These are phyloP conservation scores for Eupithecia inturbata DNA, from an alignment of 2,888 invertebrate species.

Conservation along the genomic window DNA sequence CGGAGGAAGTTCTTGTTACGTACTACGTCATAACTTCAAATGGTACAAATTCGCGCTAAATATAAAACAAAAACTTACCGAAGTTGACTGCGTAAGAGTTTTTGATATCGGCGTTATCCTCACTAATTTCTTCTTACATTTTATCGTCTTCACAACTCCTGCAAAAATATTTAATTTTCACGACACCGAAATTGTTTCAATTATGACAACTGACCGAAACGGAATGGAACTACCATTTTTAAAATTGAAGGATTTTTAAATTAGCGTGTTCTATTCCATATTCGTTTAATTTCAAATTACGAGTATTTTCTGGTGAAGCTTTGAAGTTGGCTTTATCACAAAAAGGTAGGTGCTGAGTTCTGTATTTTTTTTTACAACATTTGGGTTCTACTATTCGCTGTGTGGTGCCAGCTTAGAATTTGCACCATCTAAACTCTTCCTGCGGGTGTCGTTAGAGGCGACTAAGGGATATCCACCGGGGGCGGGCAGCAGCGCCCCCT, in stretches of 20 bases:
- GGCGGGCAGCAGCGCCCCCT: too few species aligned
- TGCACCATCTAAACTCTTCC: too few species aligned
- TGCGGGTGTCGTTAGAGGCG: too few species aligned
- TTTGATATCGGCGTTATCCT: conserved; percentile 69
- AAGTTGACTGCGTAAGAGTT: conserved; percentile 42
- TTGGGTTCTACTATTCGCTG: not conserved
- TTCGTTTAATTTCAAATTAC: conserved; percentile 28
- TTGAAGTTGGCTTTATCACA: conserved; percentile 7
- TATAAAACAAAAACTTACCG: conserved; percentile 55
- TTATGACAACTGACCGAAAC: conserved; percentile 37
- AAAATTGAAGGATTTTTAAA: conserved; percentile 34
- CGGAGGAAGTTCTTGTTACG: not conserved
- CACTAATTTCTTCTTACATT: conserved; percentile 69
- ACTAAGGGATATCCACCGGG: too few species aligned
- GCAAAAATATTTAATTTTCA: conserved; percentile 40
- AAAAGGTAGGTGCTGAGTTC: not conserved
- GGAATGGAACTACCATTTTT: conserved; percentile 20
- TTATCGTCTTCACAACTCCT: conserved; percentile 51
- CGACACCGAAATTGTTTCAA: conserved; percentile 23
- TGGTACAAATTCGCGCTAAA: not conserved
- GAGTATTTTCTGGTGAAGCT: conserved; percentile 11
- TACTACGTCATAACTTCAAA: conserved; percentile 9
- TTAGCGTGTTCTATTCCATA: conserved; percentile 31
- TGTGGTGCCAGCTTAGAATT: too few species aligned
- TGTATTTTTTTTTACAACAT: not conserved